Percentiles rank a stretch among this genome's conserved stretches.
phyloP scores from a whole-genome alignment of 2,888 invertebrate species.

The Molanna angustata region DNA sequence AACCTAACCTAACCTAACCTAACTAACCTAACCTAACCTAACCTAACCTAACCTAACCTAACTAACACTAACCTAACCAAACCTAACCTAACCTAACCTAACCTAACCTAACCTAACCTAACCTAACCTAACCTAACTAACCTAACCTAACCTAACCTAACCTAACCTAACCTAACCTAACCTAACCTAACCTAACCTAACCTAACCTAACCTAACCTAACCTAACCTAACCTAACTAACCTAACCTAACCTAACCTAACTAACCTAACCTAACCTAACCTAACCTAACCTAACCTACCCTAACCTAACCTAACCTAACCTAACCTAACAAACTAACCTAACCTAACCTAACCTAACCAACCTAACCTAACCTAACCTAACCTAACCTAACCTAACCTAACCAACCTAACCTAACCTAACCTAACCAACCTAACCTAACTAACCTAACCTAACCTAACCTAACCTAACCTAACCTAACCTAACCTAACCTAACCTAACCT shows the following conservation, averaged over 20 bases:
- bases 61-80: conserved; percentile 33
- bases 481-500: conserved; percentile 12
- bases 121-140: conserved; percentile 33
- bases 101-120: conserved; percentile 33
- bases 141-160: conserved; percentile 37
- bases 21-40: conserved; percentile 33
- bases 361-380: conserved; percentile 26
- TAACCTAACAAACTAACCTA: conserved; percentile 34
- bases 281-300: conserved; percentile 25
- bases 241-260: conserved; percentile 15
- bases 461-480: conserved; percentile 24
- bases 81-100: conserved; percentile 32
- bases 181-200: conserved; percentile 32
- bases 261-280: conserved; percentile 31
- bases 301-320: conserved; percentile 31
- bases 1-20: conserved; percentile 33
- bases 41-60: conserved; percentile 33
- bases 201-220: conserved; percentile 31
- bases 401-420: conserved; percentile 6
- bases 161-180: conserved; percentile 63
- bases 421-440: conserved; percentile 5
- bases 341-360: conserved; percentile 34
- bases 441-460: conserved; percentile 12
- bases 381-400: conserved; percentile 17
- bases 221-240: conserved; percentile 29